Percentiles rank a stretch among this genome's conserved stretches.
Conservation (phyloP, 2,113 vertebrate genomes). For the Bostrychus sinensis region DNA sequence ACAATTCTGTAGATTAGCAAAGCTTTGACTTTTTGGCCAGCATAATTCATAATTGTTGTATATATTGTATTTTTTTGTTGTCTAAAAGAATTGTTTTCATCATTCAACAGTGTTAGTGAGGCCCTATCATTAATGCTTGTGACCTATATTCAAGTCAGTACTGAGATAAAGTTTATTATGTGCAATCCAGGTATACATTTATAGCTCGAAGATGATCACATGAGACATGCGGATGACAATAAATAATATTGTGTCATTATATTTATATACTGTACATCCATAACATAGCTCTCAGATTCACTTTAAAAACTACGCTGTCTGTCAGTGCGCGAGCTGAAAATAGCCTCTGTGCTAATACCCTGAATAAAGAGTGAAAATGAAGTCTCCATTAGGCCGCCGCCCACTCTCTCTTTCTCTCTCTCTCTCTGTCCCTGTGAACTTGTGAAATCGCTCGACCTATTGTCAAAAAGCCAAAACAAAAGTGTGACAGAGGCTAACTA, state of each 20-base stretch:
- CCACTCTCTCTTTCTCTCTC: not conserved
- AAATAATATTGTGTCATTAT: not conserved
- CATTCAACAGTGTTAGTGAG: too few species aligned
- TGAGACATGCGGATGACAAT: not conserved
- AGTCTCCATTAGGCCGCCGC: slow-evolving; percentile 11
- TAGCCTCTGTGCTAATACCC: slow-evolving; percentile 10
- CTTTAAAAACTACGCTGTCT: slow-evolving; percentile 17
- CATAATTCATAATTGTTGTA: too few species aligned
- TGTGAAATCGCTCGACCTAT: slow-evolving; percentile 3
- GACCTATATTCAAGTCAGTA: too few species aligned
- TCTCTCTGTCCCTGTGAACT: not conserved
- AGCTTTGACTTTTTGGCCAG: too few species aligned
- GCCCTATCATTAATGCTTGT: too few species aligned
- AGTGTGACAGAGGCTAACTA: slow-evolving; percentile 59
- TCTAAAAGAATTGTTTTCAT: too few species aligned
- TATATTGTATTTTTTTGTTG: too few species aligned
- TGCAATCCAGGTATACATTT: not conserved
- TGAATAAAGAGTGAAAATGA: slow-evolving; percentile 21
- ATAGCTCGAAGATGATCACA: not conserved
- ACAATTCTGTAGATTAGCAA: too few species aligned
- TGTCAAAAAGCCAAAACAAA: slow-evolving; percentile 60
- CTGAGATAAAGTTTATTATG: not conserved
- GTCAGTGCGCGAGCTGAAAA: slow-evolving; percentile 5
- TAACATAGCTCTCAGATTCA: slow-evolving; percentile 41
- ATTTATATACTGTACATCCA: slow-evolving; percentile 14